A percentile compares a stretch with the other conserved stretches of the same genome.
Conservation (phyloP, 2,888 invertebrate species). For the Mimas tiliae region DNA sequence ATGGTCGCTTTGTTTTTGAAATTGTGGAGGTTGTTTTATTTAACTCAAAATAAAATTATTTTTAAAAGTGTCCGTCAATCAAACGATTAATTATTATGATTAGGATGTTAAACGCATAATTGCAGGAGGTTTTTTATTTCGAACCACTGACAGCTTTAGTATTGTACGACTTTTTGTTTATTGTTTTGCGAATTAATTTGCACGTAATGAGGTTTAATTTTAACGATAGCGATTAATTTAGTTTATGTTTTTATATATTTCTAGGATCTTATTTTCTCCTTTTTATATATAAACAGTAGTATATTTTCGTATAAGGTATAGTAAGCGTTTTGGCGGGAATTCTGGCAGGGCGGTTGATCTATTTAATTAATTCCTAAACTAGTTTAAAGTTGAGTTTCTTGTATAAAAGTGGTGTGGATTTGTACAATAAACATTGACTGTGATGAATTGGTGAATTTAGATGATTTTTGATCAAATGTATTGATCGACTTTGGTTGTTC, state of each 20-base stretch:
- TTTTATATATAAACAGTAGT: background rate
- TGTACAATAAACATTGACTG: too few relatives aligned
- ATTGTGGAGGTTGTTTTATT: background rate
- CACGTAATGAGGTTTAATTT: background rate
- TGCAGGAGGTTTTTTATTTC: background rate
- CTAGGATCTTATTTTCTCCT: background rate
- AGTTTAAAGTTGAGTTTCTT: too few relatives aligned
- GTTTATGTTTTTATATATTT: background rate
- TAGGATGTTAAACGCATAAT: constrained; percentile 5
- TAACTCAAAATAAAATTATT: background rate
- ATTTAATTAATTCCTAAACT: too few relatives aligned
- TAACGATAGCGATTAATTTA: background rate
- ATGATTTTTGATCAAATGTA: too few relatives aligned
- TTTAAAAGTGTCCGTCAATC: constrained; percentile 3
- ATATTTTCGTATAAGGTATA: too few relatives aligned
- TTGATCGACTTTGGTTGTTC: too few relatives aligned
- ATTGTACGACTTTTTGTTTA: background rate
- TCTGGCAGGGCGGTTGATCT: too few relatives aligned
- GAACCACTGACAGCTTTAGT: constrained; percentile 1
- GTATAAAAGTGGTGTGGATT: too few relatives aligned
- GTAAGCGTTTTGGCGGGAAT: too few relatives aligned
- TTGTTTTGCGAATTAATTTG: background rate
- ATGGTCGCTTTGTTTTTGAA: constrained; percentile 7
- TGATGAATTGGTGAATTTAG: too few relatives aligned
- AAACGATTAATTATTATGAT: constrained; percentile 10